Evolutionary conservation across 1,140 invertebrate genomes (phyloP), one percentile per base, ranked within the genome.

Genomic region (Conopomorpha cramerella): DNA sequence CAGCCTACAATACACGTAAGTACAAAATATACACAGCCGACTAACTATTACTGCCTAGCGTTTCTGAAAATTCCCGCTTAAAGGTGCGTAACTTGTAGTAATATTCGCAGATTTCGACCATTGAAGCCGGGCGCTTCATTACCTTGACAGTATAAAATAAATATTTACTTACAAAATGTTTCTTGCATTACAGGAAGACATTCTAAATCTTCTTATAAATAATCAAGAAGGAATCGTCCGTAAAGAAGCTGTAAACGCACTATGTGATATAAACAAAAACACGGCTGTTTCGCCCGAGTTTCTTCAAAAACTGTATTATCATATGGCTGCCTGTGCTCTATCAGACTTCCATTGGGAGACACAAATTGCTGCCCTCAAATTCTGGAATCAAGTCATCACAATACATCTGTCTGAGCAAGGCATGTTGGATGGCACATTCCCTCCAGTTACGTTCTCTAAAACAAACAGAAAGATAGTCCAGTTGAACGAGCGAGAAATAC

Each of bases 331-430:
- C 12, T 81, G 86, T 7, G 83, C 86, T 4, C 70, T 85, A 0
- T 78, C 79, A 2, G 90, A 91, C 64, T 80, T 91, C 28, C 85
- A 91, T 49, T 89, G 89, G 88, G 89, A 91, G 62, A 88, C 90
- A 0, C 89, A 90, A 59, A 49, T 86, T 0, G 83, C 81, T 32
- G 85, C 86, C 0, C 50, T 92, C 0, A 66, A 82, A 30, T 91
- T 87, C 43, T 92, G 89, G 89, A 78, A 78, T 25, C 61, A 82
- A 15, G 83, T 88, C 10, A 86, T 90, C 10, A 68, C 81, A 10
- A 79, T 81, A 1, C 78, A 85, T 41, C 56, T 90, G 1, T 80
- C 71, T 0, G 81, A 89, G 51, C 87, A 91, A 67, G 89, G 89
- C 16, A 89, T 91, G 86, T 81, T 91, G 1, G 88, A 92, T 51